These are phyloP conservation scores for Campylomormyrus numenius DNA, from an alignment of 2,113 vertebrate species.

Conservation along the genomic window DNA sequence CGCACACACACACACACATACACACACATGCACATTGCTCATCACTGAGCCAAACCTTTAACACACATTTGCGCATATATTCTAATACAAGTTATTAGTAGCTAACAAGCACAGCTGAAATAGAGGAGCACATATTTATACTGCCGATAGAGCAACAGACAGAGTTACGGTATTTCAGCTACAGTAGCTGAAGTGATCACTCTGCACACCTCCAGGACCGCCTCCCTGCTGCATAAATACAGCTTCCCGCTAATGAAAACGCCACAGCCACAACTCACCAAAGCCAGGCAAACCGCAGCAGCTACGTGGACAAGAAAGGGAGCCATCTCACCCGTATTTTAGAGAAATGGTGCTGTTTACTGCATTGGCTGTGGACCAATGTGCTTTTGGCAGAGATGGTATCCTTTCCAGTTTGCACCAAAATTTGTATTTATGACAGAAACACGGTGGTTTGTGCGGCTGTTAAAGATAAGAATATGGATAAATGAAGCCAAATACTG, in stretches of 20 bases:
- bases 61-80: not conserved
- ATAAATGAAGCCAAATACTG: not conserved
- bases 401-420: constrained; percentile 10
- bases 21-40: not conserved
- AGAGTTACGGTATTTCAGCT: not conserved
- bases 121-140: not conserved
- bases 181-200: not conserved
- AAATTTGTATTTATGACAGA: not conserved
- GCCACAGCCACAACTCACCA: not conserved
- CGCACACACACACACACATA: not conserved
- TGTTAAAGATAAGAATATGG: no score
- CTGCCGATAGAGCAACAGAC: not conserved
- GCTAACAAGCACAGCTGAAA: not conserved
- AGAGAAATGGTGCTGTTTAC: not conserved
- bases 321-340: not conserved
- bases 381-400: constrained; percentile 21
- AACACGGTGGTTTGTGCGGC: not conserved
- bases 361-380: constrained; percentile 22
- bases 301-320: not conserved
- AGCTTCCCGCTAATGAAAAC: not conserved
- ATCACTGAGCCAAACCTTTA: not conserved
- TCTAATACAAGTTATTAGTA: not conserved
- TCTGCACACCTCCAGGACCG: not conserved
- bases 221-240: not conserved
- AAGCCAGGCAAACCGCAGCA: not conserved